Percentiles rank a stretch among this genome's conserved stretches.
Evolutionary conservation across 2,888 invertebrate genomes (phyloP).

Genomic region (Andrena camellia): DNA sequence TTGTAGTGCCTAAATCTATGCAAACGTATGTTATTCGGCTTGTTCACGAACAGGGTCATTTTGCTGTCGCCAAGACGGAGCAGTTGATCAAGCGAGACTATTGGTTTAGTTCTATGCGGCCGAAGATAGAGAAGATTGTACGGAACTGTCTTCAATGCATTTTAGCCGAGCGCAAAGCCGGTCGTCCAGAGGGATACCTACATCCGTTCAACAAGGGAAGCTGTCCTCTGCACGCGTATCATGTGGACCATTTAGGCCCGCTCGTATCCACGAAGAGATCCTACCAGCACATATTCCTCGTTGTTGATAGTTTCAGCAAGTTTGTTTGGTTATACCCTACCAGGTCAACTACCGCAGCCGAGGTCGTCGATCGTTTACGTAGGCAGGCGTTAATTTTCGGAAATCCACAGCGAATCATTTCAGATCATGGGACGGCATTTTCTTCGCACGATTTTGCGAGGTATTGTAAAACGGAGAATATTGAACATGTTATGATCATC

Average conservation of each 20-base stretch:
- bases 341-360: background rate
- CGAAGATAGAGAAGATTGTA: background rate
- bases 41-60: slow-evolving; percentile 1
- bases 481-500: slow-evolving; percentile 40
- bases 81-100: background rate
- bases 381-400: slow-evolving; percentile 37
- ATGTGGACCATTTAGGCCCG: slow-evolving; percentile 6
- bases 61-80: background rate
- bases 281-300: background rate
- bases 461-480: slow-evolving; percentile 37
- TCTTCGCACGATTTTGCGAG: slow-evolving; percentile 37
- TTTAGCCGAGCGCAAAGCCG: background rate
- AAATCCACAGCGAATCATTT: slow-evolving; percentile 46
- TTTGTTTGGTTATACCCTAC: slow-evolving; percentile 37
- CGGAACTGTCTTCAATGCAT: slow-evolving; percentile 1
- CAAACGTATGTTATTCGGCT: background rate
- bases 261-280: background rate
- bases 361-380: slow-evolving; percentile 21
- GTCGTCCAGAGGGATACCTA: slow-evolving; percentile 3
- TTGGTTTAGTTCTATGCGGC: background rate
- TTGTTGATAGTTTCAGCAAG: background rate
- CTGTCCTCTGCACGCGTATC: background rate
- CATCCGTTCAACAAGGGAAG: background rate
- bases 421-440: slow-evolving; percentile 52
- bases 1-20: background rate